These are phyloP conservation scores for Plagiodera versicolora DNA, from an alignment of 2,888 invertebrate species.

Conservation along the genomic window DNA sequence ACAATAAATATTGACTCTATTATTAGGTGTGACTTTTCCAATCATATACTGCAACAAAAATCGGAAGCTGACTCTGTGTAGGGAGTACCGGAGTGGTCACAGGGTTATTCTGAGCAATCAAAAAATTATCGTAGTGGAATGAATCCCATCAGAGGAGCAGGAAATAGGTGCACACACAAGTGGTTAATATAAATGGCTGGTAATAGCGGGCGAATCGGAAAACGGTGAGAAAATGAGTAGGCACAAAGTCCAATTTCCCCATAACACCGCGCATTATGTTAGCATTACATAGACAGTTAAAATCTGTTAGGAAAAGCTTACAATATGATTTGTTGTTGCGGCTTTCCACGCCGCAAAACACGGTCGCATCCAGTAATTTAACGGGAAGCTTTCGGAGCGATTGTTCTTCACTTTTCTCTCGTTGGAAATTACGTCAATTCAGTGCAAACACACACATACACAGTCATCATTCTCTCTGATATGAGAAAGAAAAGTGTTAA, in stretches of 20 bases:
- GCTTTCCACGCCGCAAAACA: conserved; percentile 52
- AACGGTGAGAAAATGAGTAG: conserved; percentile 40
- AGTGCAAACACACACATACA: neutral
- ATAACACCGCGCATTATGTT: conserved; percentile 54
- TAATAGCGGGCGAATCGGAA: conserved; percentile 15
- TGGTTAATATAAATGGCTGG: neutral
- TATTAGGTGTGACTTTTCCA: conserved; percentile 17
- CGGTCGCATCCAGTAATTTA: conserved; percentile 42
- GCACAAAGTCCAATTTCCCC: conserved; percentile 53
- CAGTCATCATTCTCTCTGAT: too few relatives aligned
- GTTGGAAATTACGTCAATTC: neutral
- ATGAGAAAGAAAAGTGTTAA: too few relatives aligned
- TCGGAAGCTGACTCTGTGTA: neutral
- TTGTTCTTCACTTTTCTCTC: conserved; percentile 10
- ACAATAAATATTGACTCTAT: conserved; percentile 28
- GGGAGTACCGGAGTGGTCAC: neutral
- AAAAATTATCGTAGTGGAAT: neutral
- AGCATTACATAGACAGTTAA: conserved; percentile 55
- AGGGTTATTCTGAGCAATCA: neutral
- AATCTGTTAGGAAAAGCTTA: conserved; percentile 57
- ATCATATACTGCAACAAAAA: conserved; percentile 18
- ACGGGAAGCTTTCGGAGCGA: conserved; percentile 24
- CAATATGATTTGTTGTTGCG: conserved; percentile 55
- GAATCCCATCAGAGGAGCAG: neutral
- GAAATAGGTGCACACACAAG: neutral